Evolutionary conservation across 2,888 invertebrate species (phyloP), one percentile per base, ranked within the genome.

Genomic region (Nemapogon koenigi): DNA sequence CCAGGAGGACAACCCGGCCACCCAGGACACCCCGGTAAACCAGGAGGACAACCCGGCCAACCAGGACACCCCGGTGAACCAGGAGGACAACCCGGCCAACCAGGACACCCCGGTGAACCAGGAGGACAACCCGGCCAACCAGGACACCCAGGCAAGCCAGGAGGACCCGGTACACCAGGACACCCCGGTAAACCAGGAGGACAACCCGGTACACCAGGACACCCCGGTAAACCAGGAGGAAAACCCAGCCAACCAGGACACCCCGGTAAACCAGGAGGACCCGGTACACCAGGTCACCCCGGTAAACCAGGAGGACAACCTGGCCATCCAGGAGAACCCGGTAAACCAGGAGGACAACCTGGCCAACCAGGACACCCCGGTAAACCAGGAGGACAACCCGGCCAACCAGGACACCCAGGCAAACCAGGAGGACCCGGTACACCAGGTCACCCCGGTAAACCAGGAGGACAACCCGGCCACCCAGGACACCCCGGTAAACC

Each of bases 381-480:
- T 0, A 4, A 16, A 16, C 38, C 41, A 38, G 29, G 16, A 14
- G 15, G n/a, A n/a, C n/a, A n/a, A n/a, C n/a, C n/a, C n/a, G n/a
- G n/a, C n/a, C n/a, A 31, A 4, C 40, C 40, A 27, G 19, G 19
- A 8, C 4, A 35, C 1, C 42, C 32, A 32, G 10, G 18, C 1
- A 4, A 37, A 2, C 40, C 43, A 30, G 26, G 38, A 4, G 4
- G 4, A 15, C 37, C 40, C 18, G 29, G 33, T 1, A 3, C 16
- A 6, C 42, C 37, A 28, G 27, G 13, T 1, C n/a, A 36, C 1
- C 40, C 42, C 30, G 36, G 31, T 8, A 16, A 30, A 1, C 38
- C 38, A 38, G 17, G 16, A 2, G 1, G 13, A 32, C 17, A 50
- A 19, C 71, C 68, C 36, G 44, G 39, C 10, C 38, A 31, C 8